phyloP scores from a whole-genome alignment of 2,113 vertebrate genomes.

The Falcunculus frontatus region DNA sequence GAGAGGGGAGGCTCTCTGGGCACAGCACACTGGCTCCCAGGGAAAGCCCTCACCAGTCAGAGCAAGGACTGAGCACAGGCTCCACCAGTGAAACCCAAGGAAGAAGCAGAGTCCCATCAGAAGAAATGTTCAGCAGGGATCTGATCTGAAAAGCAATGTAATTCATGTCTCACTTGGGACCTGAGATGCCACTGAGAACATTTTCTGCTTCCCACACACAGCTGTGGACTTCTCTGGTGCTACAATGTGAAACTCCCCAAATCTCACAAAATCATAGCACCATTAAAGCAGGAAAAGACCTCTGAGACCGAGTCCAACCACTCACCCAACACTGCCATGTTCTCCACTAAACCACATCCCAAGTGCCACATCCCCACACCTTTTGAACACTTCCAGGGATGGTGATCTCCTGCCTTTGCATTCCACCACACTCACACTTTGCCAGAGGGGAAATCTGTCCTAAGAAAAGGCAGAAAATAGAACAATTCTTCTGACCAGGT shows the following conservation, averaged over 20 bases:
- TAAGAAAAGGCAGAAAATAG: not conserved
- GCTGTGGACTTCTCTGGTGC: not conserved
- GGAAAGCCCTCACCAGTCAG: not conserved
- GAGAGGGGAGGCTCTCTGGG: not conserved
- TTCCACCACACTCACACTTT: accelerated
- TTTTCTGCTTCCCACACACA: not conserved
- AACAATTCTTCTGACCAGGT: not conserved
- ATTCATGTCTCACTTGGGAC: not conserved
- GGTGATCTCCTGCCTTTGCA: not conserved
- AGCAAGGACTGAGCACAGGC: not conserved
- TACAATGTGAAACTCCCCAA: not conserved
- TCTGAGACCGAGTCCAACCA: not conserved
- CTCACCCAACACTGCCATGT: not conserved
- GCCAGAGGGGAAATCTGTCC: not conserved
- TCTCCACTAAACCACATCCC: not conserved
- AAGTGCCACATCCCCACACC: not conserved
- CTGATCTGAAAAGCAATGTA: not conserved
- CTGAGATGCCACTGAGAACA: not conserved
- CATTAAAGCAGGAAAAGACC: not conserved
- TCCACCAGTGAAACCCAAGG: not conserved
- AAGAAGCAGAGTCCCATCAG: not conserved
- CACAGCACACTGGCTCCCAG: not conserved
- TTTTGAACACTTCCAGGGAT: not conserved
- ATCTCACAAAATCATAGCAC: not conserved
- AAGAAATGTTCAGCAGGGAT: not conserved